phyloP scores from a whole-genome alignment of 92 coral and sea anemone species.

The Epizoanthus rinbou region DNA sequence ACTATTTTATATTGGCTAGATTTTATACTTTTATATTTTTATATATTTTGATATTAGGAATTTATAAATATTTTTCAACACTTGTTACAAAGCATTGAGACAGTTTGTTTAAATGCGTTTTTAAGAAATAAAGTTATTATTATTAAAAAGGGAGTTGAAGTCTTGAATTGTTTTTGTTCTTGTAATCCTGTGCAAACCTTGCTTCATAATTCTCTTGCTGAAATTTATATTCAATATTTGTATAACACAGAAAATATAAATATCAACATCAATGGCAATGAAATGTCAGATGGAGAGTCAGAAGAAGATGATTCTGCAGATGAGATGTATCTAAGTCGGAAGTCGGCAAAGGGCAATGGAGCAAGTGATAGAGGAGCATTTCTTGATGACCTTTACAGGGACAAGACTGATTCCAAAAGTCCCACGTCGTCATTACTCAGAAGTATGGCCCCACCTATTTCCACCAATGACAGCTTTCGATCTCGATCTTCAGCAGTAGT shows the following conservation, averaged over 20 bases:
- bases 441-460: slow-evolving; percentile 36
- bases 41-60: too few relatives aligned
- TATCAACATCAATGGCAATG: slow-evolving; percentile 46
- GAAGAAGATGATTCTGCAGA: slow-evolving; percentile 81
- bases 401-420: slow-evolving; percentile 13
- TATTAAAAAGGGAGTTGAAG: too few relatives aligned
- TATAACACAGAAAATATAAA: slow-evolving; percentile 13
- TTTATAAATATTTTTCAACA: too few relatives aligned
- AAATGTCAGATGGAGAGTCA: slow-evolving; percentile 52
- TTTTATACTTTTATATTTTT: too few relatives aligned
- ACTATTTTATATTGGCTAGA: too few relatives aligned
- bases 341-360: background rate
- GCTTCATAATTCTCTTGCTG: background rate
- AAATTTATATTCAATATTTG: background rate
- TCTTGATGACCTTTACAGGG: slow-evolving; percentile 26
- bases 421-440: slow-evolving; percentile 31
- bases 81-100: too few relatives aligned
- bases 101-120: too few relatives aligned
- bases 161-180: background rate
- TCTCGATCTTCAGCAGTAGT: slow-evolving; percentile 33
- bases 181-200: background rate
- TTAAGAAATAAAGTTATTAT: too few relatives aligned
- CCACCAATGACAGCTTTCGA: slow-evolving; percentile 20
- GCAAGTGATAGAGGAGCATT: slow-evolving; percentile 16
- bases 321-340: slow-evolving; percentile 73